A percentile compares a stretch with the other conserved stretches of the same genome.
Evolutionary conservation across 2,888 invertebrate species (phyloP).

Genomic region (Netelia fuscicornis): DNA sequence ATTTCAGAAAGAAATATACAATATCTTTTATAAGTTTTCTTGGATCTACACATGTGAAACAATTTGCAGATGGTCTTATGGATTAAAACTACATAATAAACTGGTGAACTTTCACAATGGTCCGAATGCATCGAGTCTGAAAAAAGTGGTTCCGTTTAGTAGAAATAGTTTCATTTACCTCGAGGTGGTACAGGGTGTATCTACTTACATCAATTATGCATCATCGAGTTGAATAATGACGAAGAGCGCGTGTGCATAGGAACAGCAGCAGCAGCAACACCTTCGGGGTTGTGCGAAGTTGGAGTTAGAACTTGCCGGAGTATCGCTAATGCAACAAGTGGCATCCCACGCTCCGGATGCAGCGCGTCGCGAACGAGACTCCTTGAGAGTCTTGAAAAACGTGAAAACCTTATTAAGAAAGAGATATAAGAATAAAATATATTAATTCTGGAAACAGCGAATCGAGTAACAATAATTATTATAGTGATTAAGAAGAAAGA

Average conservation of each 20-base stretch:
- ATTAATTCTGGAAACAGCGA: not conserved
- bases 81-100: no score
- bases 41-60: no score
- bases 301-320: constrained; percentile 26
- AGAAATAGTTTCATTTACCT: not conserved
- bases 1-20: no score
- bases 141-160: not conserved
- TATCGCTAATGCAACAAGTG: constrained; percentile 66
- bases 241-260: constrained; percentile 72
- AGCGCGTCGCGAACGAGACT: constrained; percentile 49
- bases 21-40: no score
- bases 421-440: constrained; percentile 3
- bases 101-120: no score
- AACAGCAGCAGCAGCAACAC: constrained; percentile 33
- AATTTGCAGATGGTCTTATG: no score
- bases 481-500: not conserved
- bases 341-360: constrained; percentile 54
- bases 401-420: not conserved
- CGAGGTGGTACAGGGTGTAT: not conserved
- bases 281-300: constrained; percentile 36
- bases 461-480: not conserved
- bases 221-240: constrained; percentile 5
- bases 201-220: constrained; percentile 13
- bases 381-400: constrained; percentile 7
- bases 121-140: no score